Evolutionary conservation across 2,113 vertebrate genomes (phyloP).

Genomic region (Chloroceryle aenea): DNA sequence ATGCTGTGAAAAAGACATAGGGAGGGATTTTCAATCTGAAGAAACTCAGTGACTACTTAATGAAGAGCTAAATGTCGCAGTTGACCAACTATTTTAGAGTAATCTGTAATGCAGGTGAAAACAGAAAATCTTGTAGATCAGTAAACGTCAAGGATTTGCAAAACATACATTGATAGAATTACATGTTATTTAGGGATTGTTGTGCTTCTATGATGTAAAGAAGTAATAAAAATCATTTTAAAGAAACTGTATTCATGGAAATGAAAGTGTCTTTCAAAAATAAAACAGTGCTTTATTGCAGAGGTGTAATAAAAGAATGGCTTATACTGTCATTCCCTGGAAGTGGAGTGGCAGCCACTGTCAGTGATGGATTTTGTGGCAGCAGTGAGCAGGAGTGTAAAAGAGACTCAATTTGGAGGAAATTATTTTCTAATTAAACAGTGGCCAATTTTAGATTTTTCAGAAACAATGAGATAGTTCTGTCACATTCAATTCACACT

Average conservation of each 20-base stretch:
- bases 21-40: neutral
- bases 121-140: neutral
- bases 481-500: neutral
- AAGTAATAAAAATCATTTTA: neutral
- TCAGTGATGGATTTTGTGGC: neutral
- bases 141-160: neutral
- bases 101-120: neutral
- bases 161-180: neutral
- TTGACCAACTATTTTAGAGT: neutral
- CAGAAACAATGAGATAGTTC: slow-evolving; percentile 1
- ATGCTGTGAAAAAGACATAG: neutral
- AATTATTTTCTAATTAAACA: slow-evolving; percentile 31
- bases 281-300: neutral
- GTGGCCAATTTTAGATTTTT: slow-evolving; percentile 11
- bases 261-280: neutral
- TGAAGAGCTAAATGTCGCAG: neutral
- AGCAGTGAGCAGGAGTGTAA: neutral
- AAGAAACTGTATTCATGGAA: neutral
- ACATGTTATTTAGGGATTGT: neutral
- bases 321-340: neutral
- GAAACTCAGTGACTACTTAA: neutral
- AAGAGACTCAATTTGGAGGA: neutral
- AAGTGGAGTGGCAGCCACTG: neutral
- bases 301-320: neutral
- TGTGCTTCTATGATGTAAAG: neutral